phyloP scores from a whole-genome alignment of 2,113 vertebrate species.

The Dolichallabes microphthalmus region DNA sequence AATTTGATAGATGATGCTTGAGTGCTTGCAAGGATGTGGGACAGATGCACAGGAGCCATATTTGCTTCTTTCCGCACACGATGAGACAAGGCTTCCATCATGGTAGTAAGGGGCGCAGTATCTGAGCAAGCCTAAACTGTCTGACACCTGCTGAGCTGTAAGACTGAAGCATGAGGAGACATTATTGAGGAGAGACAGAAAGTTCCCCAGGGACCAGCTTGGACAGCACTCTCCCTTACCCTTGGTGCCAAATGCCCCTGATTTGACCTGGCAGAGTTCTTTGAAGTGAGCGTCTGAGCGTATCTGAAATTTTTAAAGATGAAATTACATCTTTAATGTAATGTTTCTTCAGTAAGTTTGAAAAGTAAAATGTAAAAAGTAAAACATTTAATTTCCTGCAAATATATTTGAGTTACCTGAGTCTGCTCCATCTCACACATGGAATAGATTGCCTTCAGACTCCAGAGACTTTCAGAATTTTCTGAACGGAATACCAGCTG shows the following conservation, averaged over 20 bases:
- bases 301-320: constrained; percentile 74
- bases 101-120: constrained; percentile 90
- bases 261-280: constrained; percentile 80
- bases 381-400: constrained; percentile 1
- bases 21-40: constrained; percentile 84
- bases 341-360: neutral
- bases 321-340: neutral
- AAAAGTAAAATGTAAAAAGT: constrained; percentile 7
- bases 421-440: constrained; percentile 96
- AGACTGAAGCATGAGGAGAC: constrained; percentile 87
- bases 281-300: constrained; percentile 85
- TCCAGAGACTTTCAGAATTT: constrained; percentile 95
- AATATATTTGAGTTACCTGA: constrained; percentile 75
- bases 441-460: constrained; percentile 89
- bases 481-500: constrained; percentile 97
- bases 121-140: constrained; percentile 84
- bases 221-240: constrained; percentile 83
- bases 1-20: constrained; percentile 84
- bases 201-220: constrained; percentile 97
- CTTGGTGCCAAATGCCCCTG: constrained; percentile 55
- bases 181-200: constrained; percentile 88
- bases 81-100: constrained; percentile 77
- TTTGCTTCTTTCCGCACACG: constrained; percentile 77
- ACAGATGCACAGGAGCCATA: constrained; percentile 80
- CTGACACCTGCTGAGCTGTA: constrained; percentile 83